Conservation (phyloP, 2,888 invertebrate species). For the Exephanes ischioxanthus region DNA sequence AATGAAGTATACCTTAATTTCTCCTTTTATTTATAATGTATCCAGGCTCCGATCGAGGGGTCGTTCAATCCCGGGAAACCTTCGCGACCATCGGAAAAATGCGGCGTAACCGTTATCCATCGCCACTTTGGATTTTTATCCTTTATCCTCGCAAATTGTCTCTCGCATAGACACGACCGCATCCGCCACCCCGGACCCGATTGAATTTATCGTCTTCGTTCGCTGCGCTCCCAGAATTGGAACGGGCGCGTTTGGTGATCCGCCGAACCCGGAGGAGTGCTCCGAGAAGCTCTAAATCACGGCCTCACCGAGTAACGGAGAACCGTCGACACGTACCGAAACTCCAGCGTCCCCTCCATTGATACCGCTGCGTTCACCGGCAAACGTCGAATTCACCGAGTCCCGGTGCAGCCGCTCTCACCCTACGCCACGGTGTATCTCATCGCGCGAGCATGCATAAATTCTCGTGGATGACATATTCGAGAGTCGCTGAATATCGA, state of each 20-base stretch:
- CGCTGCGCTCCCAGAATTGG: constrained; percentile 33
- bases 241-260: constrained; percentile 59
- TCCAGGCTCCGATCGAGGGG: neutral
- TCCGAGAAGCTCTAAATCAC: constrained; percentile 64
- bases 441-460: constrained; percentile 53
- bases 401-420: constrained; percentile 1
- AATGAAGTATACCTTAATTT: too few species aligned
- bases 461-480: constrained; percentile 49
- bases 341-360: constrained; percentile 32
- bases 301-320: constrained; percentile 12
- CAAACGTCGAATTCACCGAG: constrained; percentile 53
- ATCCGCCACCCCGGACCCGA: constrained; percentile 21
- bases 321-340: constrained; percentile 55
- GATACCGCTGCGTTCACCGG: constrained; percentile 47
- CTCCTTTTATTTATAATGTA: neutral
- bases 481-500: constrained; percentile 41
- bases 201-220: constrained; percentile 66
- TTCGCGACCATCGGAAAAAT: constrained; percentile 18
- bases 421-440: constrained; percentile 21
- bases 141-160: constrained; percentile 51
- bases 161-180: constrained; percentile 22
- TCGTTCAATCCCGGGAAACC: constrained; percentile 44
- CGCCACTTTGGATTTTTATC: constrained; percentile 60
- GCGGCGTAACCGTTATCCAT: constrained; percentile 18
- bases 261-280: constrained; percentile 34